Percentiles rank a stretch among this genome's conserved stretches.
Evolutionary conservation across 1,140 invertebrate species (phyloP).

Genomic region (Lutraria rhynchaena): DNA sequence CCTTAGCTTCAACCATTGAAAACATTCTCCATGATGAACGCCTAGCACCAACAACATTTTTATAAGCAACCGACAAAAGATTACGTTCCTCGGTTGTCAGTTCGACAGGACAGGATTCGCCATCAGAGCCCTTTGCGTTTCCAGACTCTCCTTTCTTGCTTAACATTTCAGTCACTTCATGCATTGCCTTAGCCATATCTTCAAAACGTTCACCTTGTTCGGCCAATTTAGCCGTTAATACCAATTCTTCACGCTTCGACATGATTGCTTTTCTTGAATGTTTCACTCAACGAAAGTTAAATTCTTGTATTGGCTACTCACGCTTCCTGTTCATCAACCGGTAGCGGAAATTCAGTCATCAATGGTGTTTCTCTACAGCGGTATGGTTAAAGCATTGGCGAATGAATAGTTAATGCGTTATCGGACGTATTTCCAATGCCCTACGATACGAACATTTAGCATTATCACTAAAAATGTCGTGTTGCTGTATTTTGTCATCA

Average conservation of each 20-base stretch:
- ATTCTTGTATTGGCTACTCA: slow-evolving; percentile 11
- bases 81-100: slow-evolving; percentile 89
- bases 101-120: slow-evolving; percentile 60
- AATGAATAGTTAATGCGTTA: too few relatives aligned
- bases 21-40: slow-evolving; percentile 99
- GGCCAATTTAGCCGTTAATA: slow-evolving; percentile 69
- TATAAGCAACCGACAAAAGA: slow-evolving; percentile 98
- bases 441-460: too few relatives aligned
- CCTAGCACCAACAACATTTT: slow-evolving; percentile 99
- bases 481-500: too few relatives aligned
- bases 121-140: background rate
- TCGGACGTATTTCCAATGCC: too few relatives aligned
- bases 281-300: background rate
- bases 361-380: slow-evolving; percentile 16
- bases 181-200: slow-evolving; percentile 76
- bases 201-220: slow-evolving; percentile 78
- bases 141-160: background rate
- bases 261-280: background rate
- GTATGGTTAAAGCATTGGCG: slow-evolving; percentile 2
- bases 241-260: slow-evolving; percentile 59
- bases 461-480: too few relatives aligned
- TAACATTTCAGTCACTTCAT: slow-evolving; percentile 65
- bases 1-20: slow-evolving; percentile 95
- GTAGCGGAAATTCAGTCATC: slow-evolving; percentile 15
- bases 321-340: slow-evolving; percentile 43